phyloP scores from a whole-genome alignment of 1,140 invertebrate genomes.

The Pseudoatta argentina region DNA sequence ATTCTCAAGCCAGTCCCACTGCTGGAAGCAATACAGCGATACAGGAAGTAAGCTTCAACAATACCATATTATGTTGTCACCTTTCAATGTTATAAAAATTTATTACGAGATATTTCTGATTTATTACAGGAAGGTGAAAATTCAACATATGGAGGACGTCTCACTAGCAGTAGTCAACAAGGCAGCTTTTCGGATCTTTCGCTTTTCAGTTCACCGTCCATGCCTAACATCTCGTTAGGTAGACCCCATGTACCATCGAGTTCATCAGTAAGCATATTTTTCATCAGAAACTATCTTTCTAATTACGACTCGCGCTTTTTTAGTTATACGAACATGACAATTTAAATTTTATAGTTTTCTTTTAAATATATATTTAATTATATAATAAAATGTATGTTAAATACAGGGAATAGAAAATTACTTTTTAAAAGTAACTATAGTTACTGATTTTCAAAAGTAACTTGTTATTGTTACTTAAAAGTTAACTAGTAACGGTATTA shows the following conservation, averaged over 20 bases:
- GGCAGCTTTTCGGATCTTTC: constrained; percentile 89
- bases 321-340: background rate
- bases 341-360: background rate
- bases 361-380: background rate
- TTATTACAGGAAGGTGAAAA: constrained; percentile 86
- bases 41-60: constrained; percentile 87
- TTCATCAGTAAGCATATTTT: constrained; percentile 78
- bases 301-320: background rate
- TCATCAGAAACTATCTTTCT: background rate
- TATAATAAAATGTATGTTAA: no score
- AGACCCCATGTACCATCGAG: constrained; percentile 90
- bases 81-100: background rate
- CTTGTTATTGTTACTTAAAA: no score
- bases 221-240: constrained; percentile 98
- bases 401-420: no score
- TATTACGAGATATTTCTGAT: background rate
- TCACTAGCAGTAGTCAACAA: constrained; percentile 87
- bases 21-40: constrained; percentile 89
- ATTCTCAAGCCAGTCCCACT: constrained; percentile 87
- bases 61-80: background rate
- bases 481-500: no score
- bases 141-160: constrained; percentile 86
- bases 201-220: constrained; percentile 96
- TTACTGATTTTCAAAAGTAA: no score
- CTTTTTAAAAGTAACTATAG: no score